A percentile compares a stretch with the other conserved stretches of the same genome.
phyloP scores from a whole-genome alignment of 2,113 vertebrate species.

The Pelvicachromis taeniatus region DNA sequence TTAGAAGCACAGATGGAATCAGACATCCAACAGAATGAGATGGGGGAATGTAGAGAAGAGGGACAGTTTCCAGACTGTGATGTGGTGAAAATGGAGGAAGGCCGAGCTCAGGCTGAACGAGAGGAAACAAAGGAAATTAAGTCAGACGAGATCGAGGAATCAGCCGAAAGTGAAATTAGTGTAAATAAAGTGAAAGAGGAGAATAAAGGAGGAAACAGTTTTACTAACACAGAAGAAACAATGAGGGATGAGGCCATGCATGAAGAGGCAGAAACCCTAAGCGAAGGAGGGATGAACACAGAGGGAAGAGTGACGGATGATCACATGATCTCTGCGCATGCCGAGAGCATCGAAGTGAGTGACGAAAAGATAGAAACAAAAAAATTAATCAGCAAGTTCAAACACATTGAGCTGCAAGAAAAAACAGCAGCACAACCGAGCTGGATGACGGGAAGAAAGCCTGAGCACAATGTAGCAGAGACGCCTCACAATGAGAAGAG shows the following conservation, averaged over 20 bases:
- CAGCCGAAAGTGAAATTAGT: neutral
- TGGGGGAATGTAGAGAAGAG: neutral
- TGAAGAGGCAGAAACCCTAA: neutral
- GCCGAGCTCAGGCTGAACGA: neutral
- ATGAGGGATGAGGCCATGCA: neutral
- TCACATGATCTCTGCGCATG: neutral
- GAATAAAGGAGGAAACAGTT: neutral
- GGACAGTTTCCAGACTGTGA: conserved; percentile 21
- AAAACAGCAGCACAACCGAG: neutral
- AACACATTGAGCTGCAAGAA: conserved; percentile 39
- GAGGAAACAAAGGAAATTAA: neutral
- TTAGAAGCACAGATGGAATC: neutral
- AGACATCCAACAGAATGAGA: neutral
- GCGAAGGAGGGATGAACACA: neutral
- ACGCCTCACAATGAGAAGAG: neutral
- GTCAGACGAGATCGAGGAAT: neutral
- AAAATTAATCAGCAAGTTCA: neutral
- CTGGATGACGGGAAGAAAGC: conserved; percentile 5
- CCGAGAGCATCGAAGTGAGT: neutral
- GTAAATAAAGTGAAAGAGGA: neutral
- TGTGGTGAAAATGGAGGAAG: conserved; percentile 63
- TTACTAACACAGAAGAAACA: neutral
- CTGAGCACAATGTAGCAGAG: neutral
- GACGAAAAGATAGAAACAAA: neutral
- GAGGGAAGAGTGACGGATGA: neutral